These are phyloP conservation scores for Danio tinwini DNA, from an alignment of 2,797 vertebrate species.

Conservation along the genomic window DNA sequence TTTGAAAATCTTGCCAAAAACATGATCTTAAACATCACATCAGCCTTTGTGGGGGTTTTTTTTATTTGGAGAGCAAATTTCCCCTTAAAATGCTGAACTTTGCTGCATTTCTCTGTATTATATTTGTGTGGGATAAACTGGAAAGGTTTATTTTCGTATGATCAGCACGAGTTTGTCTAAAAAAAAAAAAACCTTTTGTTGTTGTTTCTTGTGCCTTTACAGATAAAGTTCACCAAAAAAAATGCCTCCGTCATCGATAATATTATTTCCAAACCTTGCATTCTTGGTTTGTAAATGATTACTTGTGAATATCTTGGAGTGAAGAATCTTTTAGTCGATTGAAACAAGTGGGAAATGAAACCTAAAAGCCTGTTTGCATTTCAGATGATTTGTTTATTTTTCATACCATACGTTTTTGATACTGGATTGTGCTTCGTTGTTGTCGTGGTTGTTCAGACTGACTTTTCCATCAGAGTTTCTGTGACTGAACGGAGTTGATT, in stretches of 20 bases:
- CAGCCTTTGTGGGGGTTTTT: background rate
- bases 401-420: conserved; percentile 20
- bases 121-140: background rate
- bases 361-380: background rate
- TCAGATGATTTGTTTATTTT: background rate
- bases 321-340: background rate
- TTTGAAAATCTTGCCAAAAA: conserved; percentile 3
- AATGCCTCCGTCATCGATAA: background rate
- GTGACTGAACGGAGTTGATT: background rate
- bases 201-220: background rate
- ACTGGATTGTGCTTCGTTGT: conserved; percentile 43
- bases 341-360: background rate
- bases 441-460: background rate
- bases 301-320: background rate
- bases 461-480: background rate
- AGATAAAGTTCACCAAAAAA: conserved; percentile 3
- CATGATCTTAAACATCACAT: conserved; percentile 13
- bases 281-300: background rate
- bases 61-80: background rate
- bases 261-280: background rate
- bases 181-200: too few relatives aligned
- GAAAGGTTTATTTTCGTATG: background rate
- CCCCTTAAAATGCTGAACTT: background rate
- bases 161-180: background rate
- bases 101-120: background rate